Base-by-base conservation (phyloP, 2,888 invertebrate species). In the Parascotia fuliginaria region DNA sequence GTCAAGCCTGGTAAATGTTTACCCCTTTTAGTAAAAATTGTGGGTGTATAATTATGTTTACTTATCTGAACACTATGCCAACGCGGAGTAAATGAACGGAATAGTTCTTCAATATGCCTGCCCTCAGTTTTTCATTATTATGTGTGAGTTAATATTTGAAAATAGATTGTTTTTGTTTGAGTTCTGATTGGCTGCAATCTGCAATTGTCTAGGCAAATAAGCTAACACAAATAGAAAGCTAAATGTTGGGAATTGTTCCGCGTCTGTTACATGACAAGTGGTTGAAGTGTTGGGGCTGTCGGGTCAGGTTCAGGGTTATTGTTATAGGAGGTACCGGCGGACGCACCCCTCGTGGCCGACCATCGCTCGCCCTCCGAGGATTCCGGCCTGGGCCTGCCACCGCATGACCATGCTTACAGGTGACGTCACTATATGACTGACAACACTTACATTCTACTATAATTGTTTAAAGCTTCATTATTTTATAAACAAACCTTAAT, bases 361-460 rank as follows among this genome's bases (percentile, higher is more conserved):
- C 95, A 95, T 92, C 95, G 96, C 85, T 96, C 97, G 81, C 97
- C 97, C 73, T 97, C 97, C 87, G 98, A 98, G 93, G 98, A 98
- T 95, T 97, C 97, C 90, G 98, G 98, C 84, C 95, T 98, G 87
- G 97, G 98, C 88, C 95, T 97, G 92, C 96, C 96, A 85, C 93
- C 95, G 86, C 94, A 94, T 79, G 95, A 95, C 90, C 94, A 94
- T 59, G 68, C 68, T 83, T 94, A 93, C 94, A 95, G 95, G 95
- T 95, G 89, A 87, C 79, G 70, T 72, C 72, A 74, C 69, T 67
- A 71, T 74, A 73, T 77, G 66, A 68, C 66, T 66, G 66, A 65
- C 65, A 49, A 68, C 65, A 64, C 73, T 67, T 54, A 66, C 67
- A 69, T 59, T 41, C 42, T 46, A 40, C 28, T 44, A 29, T 27